phyloP scores from a whole-genome alignment of 1,140 invertebrate genomes.

The Eciton burchellii region DNA sequence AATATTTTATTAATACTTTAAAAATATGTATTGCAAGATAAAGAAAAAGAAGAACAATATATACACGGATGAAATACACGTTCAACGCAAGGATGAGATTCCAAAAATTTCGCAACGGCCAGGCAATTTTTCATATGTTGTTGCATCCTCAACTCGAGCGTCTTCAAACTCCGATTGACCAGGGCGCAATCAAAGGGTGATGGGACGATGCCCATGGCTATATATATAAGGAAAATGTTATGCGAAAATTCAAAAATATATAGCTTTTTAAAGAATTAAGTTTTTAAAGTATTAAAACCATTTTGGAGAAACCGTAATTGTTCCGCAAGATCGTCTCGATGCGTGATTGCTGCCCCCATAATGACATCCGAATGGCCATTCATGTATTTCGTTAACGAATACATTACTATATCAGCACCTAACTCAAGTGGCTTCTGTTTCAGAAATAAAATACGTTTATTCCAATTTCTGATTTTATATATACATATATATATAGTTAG shows the following conservation, averaged over 20 bases:
- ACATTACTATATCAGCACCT: conserved; percentile 96
- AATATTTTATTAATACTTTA: background rate
- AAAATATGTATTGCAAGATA: background rate
- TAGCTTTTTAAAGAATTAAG: conserved; percentile 5
- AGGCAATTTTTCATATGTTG: conserved; percentile 93
- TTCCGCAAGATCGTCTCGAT: conserved; percentile 90
- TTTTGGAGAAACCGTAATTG: conserved; percentile 96
- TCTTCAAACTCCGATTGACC: conserved; percentile 98
- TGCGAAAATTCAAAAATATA: conserved; percentile 20
- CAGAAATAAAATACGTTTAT: conserved; percentile 45
- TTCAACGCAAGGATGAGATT: conserved; percentile 91
- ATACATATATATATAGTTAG: conserved; percentile 9
- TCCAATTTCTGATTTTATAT: background rate
- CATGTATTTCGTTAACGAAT: conserved; percentile 99
- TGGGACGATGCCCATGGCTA: conserved; percentile 95
- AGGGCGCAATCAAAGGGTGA: conserved; percentile 98
- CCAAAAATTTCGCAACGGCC: conserved; percentile 92
- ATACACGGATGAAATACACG: conserved; percentile 94
- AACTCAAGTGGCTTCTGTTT: conserved; percentile 93
- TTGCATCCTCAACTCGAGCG: conserved; percentile 96
- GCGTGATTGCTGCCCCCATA: conserved; percentile 96
- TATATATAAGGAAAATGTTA: conserved; percentile 22
- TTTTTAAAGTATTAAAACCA: conserved; percentile 86
- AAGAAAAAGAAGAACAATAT: conserved; percentile 37
- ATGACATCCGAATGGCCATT: conserved; percentile 99